Evolutionary conservation across 2,113 vertebrate species (phyloP).

Genomic region (Upupa epops): DNA sequence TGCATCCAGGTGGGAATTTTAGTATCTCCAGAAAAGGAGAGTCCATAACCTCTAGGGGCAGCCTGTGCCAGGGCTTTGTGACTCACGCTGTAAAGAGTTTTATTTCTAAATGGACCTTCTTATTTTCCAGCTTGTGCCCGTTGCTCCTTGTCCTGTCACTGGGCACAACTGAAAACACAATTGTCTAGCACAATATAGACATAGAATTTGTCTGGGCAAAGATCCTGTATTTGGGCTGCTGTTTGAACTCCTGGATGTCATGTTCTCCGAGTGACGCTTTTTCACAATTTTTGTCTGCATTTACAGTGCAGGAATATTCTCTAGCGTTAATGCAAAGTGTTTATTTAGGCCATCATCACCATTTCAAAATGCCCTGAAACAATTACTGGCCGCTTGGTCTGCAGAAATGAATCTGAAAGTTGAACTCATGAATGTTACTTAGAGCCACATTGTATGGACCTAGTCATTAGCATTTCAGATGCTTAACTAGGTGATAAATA

Average conservation of each 20-base stretch:
- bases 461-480: not conserved
- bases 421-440: not conserved
- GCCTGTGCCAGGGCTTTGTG: no score
- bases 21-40: no score
- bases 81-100: no score
- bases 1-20: no score
- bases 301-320: not conserved
- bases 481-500: conserved; percentile 50
- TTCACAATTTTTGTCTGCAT: not conserved
- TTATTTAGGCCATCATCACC: not conserved
- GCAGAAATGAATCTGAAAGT: not conserved
- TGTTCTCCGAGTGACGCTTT: not conserved
- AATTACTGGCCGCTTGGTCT: not conserved
- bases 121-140: no score
- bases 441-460: not conserved
- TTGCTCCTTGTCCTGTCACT: no score
- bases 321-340: not conserved
- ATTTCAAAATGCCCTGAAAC: not conserved
- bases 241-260: not conserved
- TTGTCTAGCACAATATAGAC: no score
- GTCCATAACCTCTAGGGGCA: no score
- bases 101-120: no score
- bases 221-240: not conserved
- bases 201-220: not conserved
- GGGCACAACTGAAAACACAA: no score